phyloP scores from a whole-genome alignment of 2,797 vertebrate species.

The Paguma larvata region DNA sequence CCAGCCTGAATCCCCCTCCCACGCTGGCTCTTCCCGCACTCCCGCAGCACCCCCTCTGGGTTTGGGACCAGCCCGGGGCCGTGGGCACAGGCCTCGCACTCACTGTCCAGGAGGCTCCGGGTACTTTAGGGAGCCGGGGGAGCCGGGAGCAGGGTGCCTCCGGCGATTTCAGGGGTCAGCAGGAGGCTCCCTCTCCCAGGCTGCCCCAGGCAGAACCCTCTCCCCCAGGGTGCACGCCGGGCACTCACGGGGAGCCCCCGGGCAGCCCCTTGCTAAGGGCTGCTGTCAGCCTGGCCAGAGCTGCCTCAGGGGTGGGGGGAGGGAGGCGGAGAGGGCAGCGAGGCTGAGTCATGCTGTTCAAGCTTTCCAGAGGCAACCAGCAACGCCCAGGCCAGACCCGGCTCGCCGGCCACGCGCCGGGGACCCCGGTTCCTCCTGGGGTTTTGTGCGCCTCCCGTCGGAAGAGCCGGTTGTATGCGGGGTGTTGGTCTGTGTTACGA shows the following conservation, averaged over 20 bases:
- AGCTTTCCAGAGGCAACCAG: background rate
- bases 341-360: too few species aligned
- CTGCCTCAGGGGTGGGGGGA: too few species aligned
- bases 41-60: too few species aligned
- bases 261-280: too few species aligned
- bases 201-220: constrained; percentile 12
- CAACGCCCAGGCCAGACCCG: accelerated
- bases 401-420: accelerated
- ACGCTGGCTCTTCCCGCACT: accelerated
- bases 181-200: constrained; percentile 57
- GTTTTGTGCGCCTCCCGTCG: background rate
- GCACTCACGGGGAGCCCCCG: accelerated
- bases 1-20: too few species aligned
- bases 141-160: background rate
- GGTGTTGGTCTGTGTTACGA: accelerated
- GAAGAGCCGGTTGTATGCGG: too few species aligned
- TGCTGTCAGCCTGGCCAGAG: background rate
- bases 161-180: constrained; percentile 74
- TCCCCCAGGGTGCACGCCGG: accelerated
- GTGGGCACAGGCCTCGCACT: constrained; percentile 41
- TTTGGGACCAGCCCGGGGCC: background rate
- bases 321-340: background rate
- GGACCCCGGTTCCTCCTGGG: accelerated
- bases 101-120: constrained; percentile 45
- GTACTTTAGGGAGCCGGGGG: constrained; percentile 57